Evolutionary conservation across 2,797 vertebrate genomes (phyloP).

Genomic region (Anas capensis): DNA sequence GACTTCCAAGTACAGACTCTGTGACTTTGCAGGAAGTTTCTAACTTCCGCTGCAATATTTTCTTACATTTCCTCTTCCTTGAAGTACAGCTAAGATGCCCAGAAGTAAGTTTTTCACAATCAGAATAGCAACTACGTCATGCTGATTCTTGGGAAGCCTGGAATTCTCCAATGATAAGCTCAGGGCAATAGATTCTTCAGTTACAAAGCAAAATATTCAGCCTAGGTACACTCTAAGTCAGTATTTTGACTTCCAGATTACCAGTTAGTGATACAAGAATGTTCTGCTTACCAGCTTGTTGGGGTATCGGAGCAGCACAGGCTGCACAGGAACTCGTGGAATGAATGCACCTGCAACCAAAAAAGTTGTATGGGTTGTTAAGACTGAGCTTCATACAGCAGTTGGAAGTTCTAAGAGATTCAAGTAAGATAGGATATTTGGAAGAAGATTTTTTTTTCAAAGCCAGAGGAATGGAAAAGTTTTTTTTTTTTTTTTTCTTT

Average conservation of each 20-base stretch:
- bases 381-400: background rate
- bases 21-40: conserved; percentile 32
- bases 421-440: background rate
- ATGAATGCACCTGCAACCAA: conserved; percentile 90
- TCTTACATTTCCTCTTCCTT: background rate
- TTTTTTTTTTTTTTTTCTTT: background rate
- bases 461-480: background rate
- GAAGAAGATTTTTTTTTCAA: background rate
- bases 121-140: background rate
- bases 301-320: conserved; percentile 91
- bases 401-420: background rate
- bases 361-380: background rate
- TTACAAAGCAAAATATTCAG: background rate
- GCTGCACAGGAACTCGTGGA: conserved; percentile 92
- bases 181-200: background rate
- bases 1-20: background rate
- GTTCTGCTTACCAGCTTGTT: conserved; percentile 88
- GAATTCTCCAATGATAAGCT: background rate
- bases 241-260: background rate
- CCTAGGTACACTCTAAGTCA: background rate
- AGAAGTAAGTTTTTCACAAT: background rate
- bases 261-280: background rate
- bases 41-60: background rate
- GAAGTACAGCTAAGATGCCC: background rate
- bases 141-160: background rate